These are phyloP conservation scores for Lamproptera curius DNA, from an alignment of 2,888 invertebrate species.

Conservation along the genomic window DNA sequence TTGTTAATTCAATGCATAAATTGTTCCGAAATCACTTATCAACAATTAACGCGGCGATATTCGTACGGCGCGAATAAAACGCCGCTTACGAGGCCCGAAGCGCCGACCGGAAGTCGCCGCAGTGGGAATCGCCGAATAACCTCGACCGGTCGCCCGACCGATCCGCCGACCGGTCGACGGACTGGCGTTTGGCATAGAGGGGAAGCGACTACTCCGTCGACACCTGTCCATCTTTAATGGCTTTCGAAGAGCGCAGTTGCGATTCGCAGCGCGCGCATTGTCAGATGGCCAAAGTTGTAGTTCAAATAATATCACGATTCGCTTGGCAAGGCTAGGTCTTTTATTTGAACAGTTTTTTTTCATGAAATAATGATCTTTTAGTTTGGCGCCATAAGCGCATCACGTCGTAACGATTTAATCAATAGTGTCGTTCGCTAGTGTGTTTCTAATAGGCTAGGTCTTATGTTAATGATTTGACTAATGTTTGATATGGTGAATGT, in stretches of 20 bases:
- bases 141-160: conserved; percentile 25
- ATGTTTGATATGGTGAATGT: too few relatives aligned
- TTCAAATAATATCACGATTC: too few relatives aligned
- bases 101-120: conserved; percentile 1
- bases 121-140: conserved; percentile 3
- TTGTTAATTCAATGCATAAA: conserved; percentile 3
- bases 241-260: conserved; percentile 65
- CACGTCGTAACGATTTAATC: too few relatives aligned
- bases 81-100: neutral
- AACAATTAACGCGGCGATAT: neutral
- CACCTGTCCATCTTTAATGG: conserved; percentile 69
- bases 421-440: too few relatives aligned
- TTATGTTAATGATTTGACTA: too few relatives aligned
- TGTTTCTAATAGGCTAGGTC: too few relatives aligned
- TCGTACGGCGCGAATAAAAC: neutral
- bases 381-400: too few relatives aligned
- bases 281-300: too few relatives aligned
- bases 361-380: too few relatives aligned
- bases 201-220: conserved; percentile 66
- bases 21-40: neutral
- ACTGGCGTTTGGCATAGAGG: conserved; percentile 40
- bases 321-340: too few relatives aligned
- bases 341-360: too few relatives aligned
- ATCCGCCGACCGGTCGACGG: conserved; percentile 38
- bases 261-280: conserved; percentile 62